Evolutionary conservation across 2,888 invertebrate genomes (phyloP).

Genomic region (Lithophane semibrunnea): DNA sequence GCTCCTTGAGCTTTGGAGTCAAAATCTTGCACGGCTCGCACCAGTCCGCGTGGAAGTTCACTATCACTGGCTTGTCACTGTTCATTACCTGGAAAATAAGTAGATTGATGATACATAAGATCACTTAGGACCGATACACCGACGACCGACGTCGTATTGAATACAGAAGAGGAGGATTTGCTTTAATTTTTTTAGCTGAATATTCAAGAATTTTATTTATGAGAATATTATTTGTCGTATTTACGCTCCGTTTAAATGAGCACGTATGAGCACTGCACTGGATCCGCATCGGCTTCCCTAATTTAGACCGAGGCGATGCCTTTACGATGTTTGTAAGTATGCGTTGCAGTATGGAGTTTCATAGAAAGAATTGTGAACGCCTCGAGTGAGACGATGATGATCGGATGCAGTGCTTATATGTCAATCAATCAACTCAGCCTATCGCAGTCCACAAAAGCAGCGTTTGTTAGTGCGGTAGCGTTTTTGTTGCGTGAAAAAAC

Average conservation of each 20-base stretch:
- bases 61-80: slow-evolving; percentile 95
- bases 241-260: background rate
- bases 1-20: slow-evolving; percentile 95
- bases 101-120: background rate
- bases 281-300: background rate
- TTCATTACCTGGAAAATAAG: slow-evolving; percentile 92
- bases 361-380: background rate
- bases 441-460: background rate
- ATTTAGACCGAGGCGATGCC: background rate
- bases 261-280: background rate
- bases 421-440: too few relatives aligned
- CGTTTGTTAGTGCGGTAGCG: background rate
- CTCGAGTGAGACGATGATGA: background rate
- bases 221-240: slow-evolving; percentile 89
- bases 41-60: slow-evolving; percentile 97
- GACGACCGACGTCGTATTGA: slow-evolving; percentile 91
- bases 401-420: background rate
- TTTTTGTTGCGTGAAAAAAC: background rate
- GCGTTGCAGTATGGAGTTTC: background rate
- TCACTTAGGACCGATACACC: background rate
- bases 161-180: slow-evolving; percentile 93
- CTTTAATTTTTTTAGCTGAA: slow-evolving; percentile 93
- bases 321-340: background rate
- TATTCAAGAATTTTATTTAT: slow-evolving; percentile 93
- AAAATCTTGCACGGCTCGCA: slow-evolving; percentile 97